phyloP scores from a whole-genome alignment of 1,140 invertebrate genomes.

The Homalodisca vitripennis region DNA sequence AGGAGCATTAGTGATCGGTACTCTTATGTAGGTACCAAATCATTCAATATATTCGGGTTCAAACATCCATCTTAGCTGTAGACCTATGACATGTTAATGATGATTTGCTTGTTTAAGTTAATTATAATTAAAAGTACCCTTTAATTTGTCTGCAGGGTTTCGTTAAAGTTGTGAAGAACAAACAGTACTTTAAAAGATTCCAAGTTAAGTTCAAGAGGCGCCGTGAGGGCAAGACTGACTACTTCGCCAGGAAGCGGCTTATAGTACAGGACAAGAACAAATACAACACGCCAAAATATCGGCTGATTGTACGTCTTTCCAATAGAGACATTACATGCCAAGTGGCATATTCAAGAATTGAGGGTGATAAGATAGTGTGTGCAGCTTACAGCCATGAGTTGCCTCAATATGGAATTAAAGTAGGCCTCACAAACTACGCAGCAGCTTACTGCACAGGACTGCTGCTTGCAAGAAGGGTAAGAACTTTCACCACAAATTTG shows the following conservation, averaged over 20 bases:
- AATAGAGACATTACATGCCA: constrained; percentile 98
- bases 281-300: constrained; percentile 99
- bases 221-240: constrained; percentile 97
- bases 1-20: too few relatives aligned
- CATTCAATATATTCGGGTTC: too few relatives aligned
- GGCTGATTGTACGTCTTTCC: constrained; percentile 95
- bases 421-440: constrained; percentile 98
- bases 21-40: too few relatives aligned
- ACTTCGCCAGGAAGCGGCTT: constrained; percentile 95
- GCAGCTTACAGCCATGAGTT: constrained; percentile 98
- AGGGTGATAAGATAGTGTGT: constrained; percentile 95
- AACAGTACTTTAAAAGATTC: constrained; percentile 99
- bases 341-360: constrained; percentile 96
- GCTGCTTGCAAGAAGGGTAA: constrained; percentile 88
- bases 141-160: too few relatives aligned
- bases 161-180: constrained; percentile 99
- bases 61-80: too few relatives aligned
- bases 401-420: constrained; percentile 90
- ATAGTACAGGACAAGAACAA: constrained; percentile 99
- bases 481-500: constrained; percentile 38
- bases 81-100: too few relatives aligned
- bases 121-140: too few relatives aligned
- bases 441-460: constrained; percentile 98
- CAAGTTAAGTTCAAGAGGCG: constrained; percentile 96
- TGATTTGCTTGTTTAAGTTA: too few relatives aligned